phyloP scores from a whole-genome alignment of 2,888 invertebrate genomes.

The Drosophila sordidula region DNA sequence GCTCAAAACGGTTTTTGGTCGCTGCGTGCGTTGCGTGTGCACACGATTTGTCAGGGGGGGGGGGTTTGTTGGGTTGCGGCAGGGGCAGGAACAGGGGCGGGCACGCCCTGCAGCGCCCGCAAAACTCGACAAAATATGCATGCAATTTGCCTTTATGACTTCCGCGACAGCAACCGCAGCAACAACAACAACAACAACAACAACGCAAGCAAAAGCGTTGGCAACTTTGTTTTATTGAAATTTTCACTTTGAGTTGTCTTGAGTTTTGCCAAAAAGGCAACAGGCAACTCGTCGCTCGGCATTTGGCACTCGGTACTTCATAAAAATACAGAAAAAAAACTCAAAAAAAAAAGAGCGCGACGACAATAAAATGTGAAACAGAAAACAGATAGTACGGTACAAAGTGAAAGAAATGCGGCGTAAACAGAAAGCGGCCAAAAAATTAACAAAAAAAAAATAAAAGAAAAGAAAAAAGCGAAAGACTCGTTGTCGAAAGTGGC shows the following conservation, averaged over 20 bases:
- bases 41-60: background rate
- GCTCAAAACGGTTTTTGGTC: constrained; percentile 36
- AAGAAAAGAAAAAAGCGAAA: constrained; percentile 56
- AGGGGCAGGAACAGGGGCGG: background rate
- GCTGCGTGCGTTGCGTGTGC: constrained; percentile 56
- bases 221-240: constrained; percentile 69
- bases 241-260: constrained; percentile 71
- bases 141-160: constrained; percentile 77
- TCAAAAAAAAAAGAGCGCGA: constrained; percentile 12
- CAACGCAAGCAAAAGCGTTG: constrained; percentile 40
- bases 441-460: constrained; percentile 27
- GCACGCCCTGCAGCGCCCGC: constrained; percentile 14
- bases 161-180: constrained; percentile 69
- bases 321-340: constrained; percentile 38
- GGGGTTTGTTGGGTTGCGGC: background rate
- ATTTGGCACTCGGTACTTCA: constrained; percentile 55
- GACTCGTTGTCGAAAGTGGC: constrained; percentile 68
- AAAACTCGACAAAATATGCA: constrained; percentile 54
- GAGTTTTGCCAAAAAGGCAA: constrained; percentile 59
- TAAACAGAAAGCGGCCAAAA: constrained; percentile 74
- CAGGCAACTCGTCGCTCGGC: constrained; percentile 41
- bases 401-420: constrained; percentile 79
- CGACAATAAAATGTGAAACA: constrained; percentile 62
- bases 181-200: constrained; percentile 15
- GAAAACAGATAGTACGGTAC: constrained; percentile 71